Evolutionary conservation across 2,113 vertebrate species (phyloP).

Genomic region (Crotalus horridus): DNA sequence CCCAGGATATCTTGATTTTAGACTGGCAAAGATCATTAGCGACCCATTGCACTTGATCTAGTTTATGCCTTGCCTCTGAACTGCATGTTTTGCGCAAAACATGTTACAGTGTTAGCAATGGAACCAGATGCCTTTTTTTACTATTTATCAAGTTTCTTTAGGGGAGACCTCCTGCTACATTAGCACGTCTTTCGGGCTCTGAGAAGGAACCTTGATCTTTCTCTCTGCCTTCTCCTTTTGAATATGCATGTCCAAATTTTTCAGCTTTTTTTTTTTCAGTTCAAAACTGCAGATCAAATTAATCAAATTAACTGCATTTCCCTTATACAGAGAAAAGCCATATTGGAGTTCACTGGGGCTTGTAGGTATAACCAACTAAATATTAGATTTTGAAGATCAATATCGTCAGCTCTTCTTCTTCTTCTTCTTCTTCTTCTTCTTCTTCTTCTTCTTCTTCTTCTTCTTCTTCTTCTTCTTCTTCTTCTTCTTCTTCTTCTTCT

Average conservation of each 20-base stretch:
- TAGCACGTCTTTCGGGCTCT: background rate
- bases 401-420: background rate
- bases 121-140: background rate
- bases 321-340: background rate
- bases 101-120: background rate
- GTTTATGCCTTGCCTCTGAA: background rate
- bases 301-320: background rate
- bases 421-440: too few relatives aligned
- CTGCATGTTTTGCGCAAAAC: background rate
- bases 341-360: background rate
- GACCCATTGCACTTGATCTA: constrained; percentile 7
- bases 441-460: too few relatives aligned
- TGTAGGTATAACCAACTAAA: background rate
- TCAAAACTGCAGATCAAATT: background rate
- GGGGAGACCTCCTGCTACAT: background rate
- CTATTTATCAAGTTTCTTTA: background rate
- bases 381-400: background rate
- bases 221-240: background rate
- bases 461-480: too few relatives aligned
- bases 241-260: background rate
- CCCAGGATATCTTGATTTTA: constrained; percentile 14
- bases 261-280: background rate
- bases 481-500: too few relatives aligned
- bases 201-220: background rate
- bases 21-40: constrained; percentile 18